Base-by-base conservation (phyloP, 2,797 vertebrate species). In the Spinus pinus region DNA sequence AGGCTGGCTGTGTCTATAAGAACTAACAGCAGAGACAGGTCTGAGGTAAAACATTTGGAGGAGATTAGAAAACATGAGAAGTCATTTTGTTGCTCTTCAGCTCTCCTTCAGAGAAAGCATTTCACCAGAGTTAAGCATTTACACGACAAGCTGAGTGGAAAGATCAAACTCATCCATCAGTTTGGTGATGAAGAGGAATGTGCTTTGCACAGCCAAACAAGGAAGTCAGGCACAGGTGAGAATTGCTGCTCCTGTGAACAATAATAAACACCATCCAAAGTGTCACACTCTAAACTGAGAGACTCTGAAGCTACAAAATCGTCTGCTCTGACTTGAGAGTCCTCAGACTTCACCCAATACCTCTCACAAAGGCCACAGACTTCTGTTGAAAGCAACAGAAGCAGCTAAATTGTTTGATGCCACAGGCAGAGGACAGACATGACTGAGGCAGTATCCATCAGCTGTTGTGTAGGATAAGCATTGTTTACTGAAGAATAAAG, bases 31-130 rank as follows among this genome's bases (percentile, higher is more conserved):
- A 90, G 62, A 86, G 75, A 69, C 47, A 95, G 39, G 47, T 84
- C 72, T 95, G 93, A 96, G 54, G 85, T 72, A 93, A 96, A 95
- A 93, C 87, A 95, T 81, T 91, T 94, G 93, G 89, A 88, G 69
- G 61, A 88, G 82, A 90, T 93, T 65, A 94, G 74, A 95, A 95
- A 87, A 91, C 60, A 84, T 14, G 46, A 94, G 88, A 92, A 88
- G 81, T 86, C 33, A 37, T 94, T 93, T 69, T 87, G 54, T 35
- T 81, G 69, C 70, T 94, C 79, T 78, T 92, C 80, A 86, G 31
- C 30, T 88, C 7, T 4, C 41, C 53, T 82, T 77, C 83, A 95
- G 81, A 87, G 77, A 90, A 83, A 87, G 75, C 47, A 85, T 88
- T 91, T 81, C 89, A 75, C 31, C 87, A 81, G 71, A 87, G 84